Evolutionary conservation across 1,140 invertebrate species (phyloP).

Genomic region (Atopsyche davidsoni): DNA sequence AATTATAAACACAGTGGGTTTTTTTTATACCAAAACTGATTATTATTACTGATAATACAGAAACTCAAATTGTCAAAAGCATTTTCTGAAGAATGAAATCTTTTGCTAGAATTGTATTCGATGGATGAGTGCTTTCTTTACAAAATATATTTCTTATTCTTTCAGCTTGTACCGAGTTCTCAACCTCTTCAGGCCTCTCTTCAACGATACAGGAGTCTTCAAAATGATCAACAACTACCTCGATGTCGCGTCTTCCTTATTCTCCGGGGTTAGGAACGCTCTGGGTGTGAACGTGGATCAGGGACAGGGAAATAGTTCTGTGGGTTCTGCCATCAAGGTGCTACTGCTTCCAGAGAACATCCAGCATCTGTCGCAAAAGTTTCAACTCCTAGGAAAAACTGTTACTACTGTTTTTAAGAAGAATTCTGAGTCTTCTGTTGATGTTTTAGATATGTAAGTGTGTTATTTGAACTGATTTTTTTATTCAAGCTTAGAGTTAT

Average conservation of each 20-base stretch:
- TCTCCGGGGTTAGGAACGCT: constrained; percentile 3
- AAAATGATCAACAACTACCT: constrained; percentile 34
- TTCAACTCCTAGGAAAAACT: constrained; percentile 10
- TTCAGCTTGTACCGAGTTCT: constrained; percentile 38
- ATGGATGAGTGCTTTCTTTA: too few species aligned
- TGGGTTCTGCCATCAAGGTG: constrained; percentile 2
- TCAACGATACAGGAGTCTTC: constrained; percentile 38
- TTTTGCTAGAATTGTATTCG: too few species aligned
- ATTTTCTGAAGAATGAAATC: too few species aligned
- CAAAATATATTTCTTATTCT: constrained; percentile 18
- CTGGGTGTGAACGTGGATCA: constrained; percentile 1
- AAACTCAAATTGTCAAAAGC: too few species aligned
- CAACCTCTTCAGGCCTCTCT: constrained; percentile 38
- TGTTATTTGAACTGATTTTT: not conserved
- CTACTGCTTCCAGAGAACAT: constrained; percentile 28
- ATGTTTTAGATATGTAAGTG: constrained; percentile 16
- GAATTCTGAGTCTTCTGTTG: not conserved
- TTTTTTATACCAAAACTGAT: too few species aligned
- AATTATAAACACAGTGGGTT: too few species aligned
- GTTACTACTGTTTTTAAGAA: constrained; percentile 8
- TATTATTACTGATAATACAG: too few species aligned
- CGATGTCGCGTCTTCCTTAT: constrained; percentile 23
- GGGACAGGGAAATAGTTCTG: not conserved
- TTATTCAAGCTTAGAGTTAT: constrained; percentile 1
- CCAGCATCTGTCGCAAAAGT: constrained; percentile 23